Evolutionary conservation across 1,140 invertebrate species (phyloP), one percentile per base, ranked within the genome.

Genomic region (Trialeurodes vaporariorum): DNA sequence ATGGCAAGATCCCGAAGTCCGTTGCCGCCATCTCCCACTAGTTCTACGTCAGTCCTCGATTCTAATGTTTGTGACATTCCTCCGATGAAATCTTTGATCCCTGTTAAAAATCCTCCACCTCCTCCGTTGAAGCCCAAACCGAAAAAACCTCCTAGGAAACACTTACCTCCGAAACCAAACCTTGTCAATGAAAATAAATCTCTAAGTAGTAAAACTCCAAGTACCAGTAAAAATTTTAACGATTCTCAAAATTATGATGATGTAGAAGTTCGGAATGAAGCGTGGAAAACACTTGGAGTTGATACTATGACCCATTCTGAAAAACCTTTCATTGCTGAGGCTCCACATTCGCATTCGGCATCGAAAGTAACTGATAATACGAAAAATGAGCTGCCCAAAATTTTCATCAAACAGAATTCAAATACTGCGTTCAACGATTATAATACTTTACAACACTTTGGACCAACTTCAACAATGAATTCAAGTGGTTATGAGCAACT

Each of bases 391-490:
- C 59, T 59, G 25, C 22, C 27, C 34, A 64, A 58, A 11, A 64
- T 26, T 67, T 61, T 67, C 64, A 49, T 22, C 61, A 34, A 67
- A 63, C 62, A n/a, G 34, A 24, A 65, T 27, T 21, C 66, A 49
- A 25, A 64, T 40, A 66, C 69, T 58, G 17, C 63, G 26, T 13
- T 21, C 13, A 72, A 74, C 34, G 68, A 77, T 67, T 92, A 92
- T 75, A 89, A 92, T 75, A 86, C 85, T 66, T 74, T 92, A n/a
- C 86, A 91, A 73, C 87, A 89, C 74, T 89, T 91, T 74, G 87
- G 87, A 13, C 87, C 88, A 0, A 82, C 83, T 27, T 83, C 82
- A 69, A 90, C 89, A 79, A 77, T 85, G 64, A 83, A 83, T 2
- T 84, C 83, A 62, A 81, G 86, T n/a, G 81, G 83, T 17, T 91